phyloP scores from a whole-genome alignment of 2,113 vertebrate species.

The Leptobrachium leishanense region DNA sequence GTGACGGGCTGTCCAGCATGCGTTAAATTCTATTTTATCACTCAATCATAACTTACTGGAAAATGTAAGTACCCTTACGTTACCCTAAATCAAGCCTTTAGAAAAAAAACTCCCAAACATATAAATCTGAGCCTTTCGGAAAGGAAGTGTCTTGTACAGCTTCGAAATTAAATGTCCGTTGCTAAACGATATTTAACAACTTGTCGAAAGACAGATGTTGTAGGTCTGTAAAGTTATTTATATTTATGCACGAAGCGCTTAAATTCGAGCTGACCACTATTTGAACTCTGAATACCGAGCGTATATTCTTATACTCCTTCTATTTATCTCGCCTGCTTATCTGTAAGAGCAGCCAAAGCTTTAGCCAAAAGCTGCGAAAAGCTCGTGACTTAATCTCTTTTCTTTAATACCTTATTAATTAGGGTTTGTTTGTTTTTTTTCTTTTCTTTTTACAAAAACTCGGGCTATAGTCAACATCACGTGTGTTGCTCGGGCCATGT shows the following conservation, averaged over 20 bases:
- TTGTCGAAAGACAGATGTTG: slow-evolving; percentile 74
- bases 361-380: background rate
- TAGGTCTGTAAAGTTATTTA: slow-evolving; percentile 72
- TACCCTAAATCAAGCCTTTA: no score
- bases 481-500: no score
- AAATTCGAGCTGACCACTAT: slow-evolving; percentile 76
- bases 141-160: slow-evolving; percentile 49
- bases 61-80: no score
- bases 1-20: no score
- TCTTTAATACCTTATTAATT: no score
- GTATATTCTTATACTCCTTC: slow-evolving; percentile 71
- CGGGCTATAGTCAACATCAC: no score
- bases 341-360: slow-evolving; percentile 53
- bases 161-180: slow-evolving; percentile 63
- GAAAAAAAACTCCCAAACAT: no score
- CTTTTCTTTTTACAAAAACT: no score
- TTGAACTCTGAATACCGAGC: slow-evolving; percentile 77
- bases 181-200: slow-evolving; percentile 69
- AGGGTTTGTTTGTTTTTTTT: no score
- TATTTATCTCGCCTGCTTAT: slow-evolving; percentile 74
- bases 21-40: no score
- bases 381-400: no score
- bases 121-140: slow-evolving; percentile 19
- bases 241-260: slow-evolving; percentile 68
- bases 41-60: no score